Base-by-base conservation (phyloP, 2,797 vertebrate species). In the Toxotes lorentzi region DNA sequence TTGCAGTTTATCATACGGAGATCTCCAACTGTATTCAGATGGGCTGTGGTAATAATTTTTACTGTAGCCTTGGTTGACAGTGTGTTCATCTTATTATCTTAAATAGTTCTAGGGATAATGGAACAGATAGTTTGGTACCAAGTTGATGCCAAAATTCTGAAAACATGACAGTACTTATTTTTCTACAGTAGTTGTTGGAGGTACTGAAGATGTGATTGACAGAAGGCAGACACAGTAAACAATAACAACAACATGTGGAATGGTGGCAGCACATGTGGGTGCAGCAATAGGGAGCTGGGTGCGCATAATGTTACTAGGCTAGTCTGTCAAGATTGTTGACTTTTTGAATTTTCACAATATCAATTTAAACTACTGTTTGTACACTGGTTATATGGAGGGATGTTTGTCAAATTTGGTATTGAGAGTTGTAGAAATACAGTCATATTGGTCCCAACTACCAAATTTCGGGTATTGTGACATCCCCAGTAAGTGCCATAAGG, bases 11-110 rank as follows among this genome's bases (percentile, higher is more conserved):
- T 85, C 56, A 13, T 10, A 24, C 43, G 32, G 43, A 53, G 61
- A 76, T 79, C 74, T 81, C 62, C 3, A 27, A 4, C 45, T 54
- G 48, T 48, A 43, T 76, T 70, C 45, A 78, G 71, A 78, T 62
- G 23, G 12, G 41, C 50, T 67, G 63, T 8, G 3, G 45, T 63
- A 4, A 63, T 56, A 70, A 35, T 19, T 66, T 66, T 78, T 35
- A 47, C 59, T 0, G 51, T 6, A 24, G 16, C 34, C n/a, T 51
- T 2, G 2, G 47, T 21, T 56, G 14, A 59, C 63, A 70, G 50
- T 3, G 70, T 30, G 2, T 30, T 30, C 27, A 30, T 30, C 27
- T 30, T 30, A 30, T 30, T 30, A 30, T 30, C 19, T 75, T 13
- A 47, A 73, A 54, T 40, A 6, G 45, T 23, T 9, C 9, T 27